phyloP scores from a whole-genome alignment of 2,797 vertebrate species.

The Botia almorhae region DNA sequence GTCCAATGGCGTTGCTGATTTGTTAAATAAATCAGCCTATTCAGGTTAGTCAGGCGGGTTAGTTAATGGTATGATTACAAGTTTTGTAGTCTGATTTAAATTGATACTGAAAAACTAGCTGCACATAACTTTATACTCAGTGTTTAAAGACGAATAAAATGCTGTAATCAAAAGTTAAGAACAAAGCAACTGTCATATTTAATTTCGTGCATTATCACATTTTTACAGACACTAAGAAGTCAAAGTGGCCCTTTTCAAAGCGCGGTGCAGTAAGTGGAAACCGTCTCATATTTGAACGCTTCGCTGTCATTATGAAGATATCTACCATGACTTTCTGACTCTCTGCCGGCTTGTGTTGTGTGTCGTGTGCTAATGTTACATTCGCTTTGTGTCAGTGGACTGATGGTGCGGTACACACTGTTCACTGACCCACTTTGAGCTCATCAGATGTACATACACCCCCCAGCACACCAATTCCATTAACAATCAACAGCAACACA shows the following conservation, averaged over 20 bases:
- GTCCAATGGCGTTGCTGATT: slow-evolving; percentile 80
- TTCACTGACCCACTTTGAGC: slow-evolving; percentile 75
- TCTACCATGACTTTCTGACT: neutral
- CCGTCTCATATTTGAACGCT: neutral
- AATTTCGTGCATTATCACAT: neutral
- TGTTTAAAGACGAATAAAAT: neutral
- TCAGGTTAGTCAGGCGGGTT: slow-evolving; percentile 63
- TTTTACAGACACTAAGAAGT: slow-evolving; percentile 87
- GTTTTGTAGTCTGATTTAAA: neutral
- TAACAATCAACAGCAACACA: slow-evolving; percentile 60
- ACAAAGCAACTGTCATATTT: too few relatives aligned
- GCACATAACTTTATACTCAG: too few relatives aligned
- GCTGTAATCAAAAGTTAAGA: too few relatives aligned
- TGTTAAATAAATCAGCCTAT: slow-evolving; percentile 74
- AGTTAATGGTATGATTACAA: neutral
- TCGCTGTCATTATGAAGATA: neutral
- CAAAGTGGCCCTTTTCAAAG: slow-evolving; percentile 87
- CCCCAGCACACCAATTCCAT: slow-evolving; percentile 61
- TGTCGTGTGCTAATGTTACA: neutral
- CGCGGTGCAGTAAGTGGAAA: slow-evolving; percentile 79
- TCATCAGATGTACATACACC: slow-evolving; percentile 71
- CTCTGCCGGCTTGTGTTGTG: slow-evolving; percentile 39
- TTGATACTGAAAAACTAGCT: neutral
- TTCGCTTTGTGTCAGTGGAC: slow-evolving; percentile 49
- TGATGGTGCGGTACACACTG: slow-evolving; percentile 67